These are phyloP conservation scores for Dicroscelio sp. DNA, from an alignment of 2,888 invertebrate species.

Conservation along the genomic window DNA sequence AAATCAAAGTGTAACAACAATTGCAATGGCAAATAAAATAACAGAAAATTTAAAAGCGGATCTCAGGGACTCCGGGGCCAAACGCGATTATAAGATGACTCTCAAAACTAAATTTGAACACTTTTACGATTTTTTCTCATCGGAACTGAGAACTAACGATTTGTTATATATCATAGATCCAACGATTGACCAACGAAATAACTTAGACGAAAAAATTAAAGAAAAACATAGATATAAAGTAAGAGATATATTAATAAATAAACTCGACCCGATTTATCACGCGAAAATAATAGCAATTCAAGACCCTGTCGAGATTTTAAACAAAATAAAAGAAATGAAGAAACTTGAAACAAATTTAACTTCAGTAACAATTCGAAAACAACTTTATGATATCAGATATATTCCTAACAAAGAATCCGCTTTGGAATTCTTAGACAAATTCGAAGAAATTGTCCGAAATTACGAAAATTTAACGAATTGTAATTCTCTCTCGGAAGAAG, in stretches of 20 bases:
- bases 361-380: constrained; percentile 65
- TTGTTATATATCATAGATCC: constrained; percentile 78
- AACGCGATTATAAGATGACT: constrained; percentile 77
- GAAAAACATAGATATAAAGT: constrained; percentile 73
- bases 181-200: constrained; percentile 30
- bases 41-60: not conserved
- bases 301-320: constrained; percentile 77
- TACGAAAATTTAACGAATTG: constrained; percentile 20
- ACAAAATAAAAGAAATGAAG: constrained; percentile 76
- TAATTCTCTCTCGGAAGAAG: constrained; percentile 66
- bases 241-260: constrained; percentile 81
- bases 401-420: constrained; percentile 67
- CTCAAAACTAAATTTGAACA: constrained; percentile 70
- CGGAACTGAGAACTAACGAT: constrained; percentile 73
- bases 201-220: constrained; percentile 51
- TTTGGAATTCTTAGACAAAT: constrained; percentile 71
- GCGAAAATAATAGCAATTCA: constrained; percentile 71
- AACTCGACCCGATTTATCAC: constrained; percentile 75
- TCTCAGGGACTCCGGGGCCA: constrained; percentile 25
- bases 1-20: not conserved
- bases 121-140: constrained; percentile 65
- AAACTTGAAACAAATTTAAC: constrained; percentile 76
- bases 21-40: not conserved
- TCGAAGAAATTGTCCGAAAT: constrained; percentile 71
- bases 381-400: constrained; percentile 74